phyloP scores from a whole-genome alignment of 2,113 vertebrate genomes.

The Bujurquina vittata region DNA sequence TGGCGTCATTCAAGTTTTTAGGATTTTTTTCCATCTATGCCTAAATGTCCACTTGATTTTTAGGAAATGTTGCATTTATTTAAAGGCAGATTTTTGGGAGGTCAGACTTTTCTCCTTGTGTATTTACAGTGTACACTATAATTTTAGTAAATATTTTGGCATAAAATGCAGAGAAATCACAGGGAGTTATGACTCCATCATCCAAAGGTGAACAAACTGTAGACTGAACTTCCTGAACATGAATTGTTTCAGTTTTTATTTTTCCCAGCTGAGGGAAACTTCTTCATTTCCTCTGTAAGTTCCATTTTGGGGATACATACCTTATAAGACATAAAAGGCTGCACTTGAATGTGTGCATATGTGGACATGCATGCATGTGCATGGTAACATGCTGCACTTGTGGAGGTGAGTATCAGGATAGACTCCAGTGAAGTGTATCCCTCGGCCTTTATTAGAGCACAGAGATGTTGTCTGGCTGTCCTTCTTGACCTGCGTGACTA shows the following conservation, averaged over 20 bases:
- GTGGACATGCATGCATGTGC: neutral
- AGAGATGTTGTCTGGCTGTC: neutral
- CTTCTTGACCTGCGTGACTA: neutral
- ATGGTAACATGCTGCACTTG: neutral
- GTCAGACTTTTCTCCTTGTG: neutral
- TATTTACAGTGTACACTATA: neutral
- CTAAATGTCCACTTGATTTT: neutral
- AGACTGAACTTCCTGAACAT: neutral
- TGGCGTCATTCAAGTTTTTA: neutral
- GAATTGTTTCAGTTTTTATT: neutral
- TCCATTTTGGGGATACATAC: neutral
- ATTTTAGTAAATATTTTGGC: neutral
- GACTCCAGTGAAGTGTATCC: neutral
- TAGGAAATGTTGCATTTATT: neutral
- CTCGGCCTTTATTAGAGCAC: neutral
- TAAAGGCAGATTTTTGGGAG: neutral
- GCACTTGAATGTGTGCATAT: fast-evolving
- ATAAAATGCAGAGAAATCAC: neutral
- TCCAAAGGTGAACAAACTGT: neutral
- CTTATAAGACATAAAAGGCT: neutral
- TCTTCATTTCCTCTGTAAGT: fast-evolving
- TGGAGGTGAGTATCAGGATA: fast-evolving
- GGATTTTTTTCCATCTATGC: neutral
- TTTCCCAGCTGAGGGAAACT: fast-evolving
- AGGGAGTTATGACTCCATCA: neutral